These are phyloP conservation scores for Drosophila rufa DNA, from an alignment of 1,140 invertebrate species.

Conservation along the genomic window DNA sequence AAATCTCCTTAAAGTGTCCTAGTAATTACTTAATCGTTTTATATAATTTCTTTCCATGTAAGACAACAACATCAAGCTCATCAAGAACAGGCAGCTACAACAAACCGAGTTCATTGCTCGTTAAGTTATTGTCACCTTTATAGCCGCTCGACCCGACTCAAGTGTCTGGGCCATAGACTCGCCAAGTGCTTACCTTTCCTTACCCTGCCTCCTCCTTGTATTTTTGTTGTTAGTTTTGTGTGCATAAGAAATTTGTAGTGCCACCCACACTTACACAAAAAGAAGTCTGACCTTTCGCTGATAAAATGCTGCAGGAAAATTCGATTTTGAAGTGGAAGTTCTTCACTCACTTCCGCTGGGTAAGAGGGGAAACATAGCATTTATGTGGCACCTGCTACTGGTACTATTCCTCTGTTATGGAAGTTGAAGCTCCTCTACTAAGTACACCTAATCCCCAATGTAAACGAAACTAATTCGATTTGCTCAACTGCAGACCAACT, in stretches of 20 bases:
- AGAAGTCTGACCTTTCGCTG: constrained; percentile 34
- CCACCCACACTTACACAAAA: constrained; percentile 1
- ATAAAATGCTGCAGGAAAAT: constrained; percentile 18
- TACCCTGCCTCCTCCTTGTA: constrained; percentile 6
- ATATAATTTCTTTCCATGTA: neutral
- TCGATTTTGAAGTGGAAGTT: constrained; percentile 40
- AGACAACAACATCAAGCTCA: constrained; percentile 25
- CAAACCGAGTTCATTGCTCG: constrained; percentile 77
- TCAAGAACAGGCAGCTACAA: constrained; percentile 45
- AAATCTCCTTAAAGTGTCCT: too few species aligned
- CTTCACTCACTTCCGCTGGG: constrained; percentile 27
- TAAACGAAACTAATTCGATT: constrained; percentile 76
- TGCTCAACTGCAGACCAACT: constrained; percentile 53
- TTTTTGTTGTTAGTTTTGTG: constrained; percentile 50
- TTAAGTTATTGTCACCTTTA: constrained; percentile 84
- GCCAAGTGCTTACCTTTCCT: constrained; percentile 54
- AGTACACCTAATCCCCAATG: constrained; percentile 65
- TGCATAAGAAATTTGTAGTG: constrained; percentile 61
- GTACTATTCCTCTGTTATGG: neutral
- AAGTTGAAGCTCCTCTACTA: constrained; percentile 13
- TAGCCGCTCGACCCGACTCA: constrained; percentile 58
- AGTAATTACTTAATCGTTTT: too few species aligned
- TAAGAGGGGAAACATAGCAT: constrained; percentile 14
- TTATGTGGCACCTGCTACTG: constrained; percentile 39
- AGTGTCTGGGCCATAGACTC: constrained; percentile 74